A percentile compares a stretch with the other conserved stretches of the same genome.
These are phyloP conservation scores for Labrus mixtus DNA, from an alignment of 2,113 vertebrate species.

Conservation along the genomic window DNA sequence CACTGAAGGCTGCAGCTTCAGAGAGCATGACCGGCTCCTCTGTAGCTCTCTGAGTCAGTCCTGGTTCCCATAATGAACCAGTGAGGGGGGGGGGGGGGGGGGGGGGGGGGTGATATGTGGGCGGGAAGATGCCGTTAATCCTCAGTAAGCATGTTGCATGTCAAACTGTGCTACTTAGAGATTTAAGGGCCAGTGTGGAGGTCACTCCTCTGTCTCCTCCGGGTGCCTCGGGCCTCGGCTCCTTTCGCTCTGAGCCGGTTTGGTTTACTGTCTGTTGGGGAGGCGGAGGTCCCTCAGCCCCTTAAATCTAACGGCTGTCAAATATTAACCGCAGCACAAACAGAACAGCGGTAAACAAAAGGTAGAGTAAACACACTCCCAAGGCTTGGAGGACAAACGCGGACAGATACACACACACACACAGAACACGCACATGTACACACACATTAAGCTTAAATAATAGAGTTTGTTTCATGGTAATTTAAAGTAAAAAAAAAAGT, in stretches of 20 bases:
- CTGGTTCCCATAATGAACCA: slow-evolving; percentile 54
- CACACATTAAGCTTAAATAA: not conserved
- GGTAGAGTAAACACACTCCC: slow-evolving; percentile 74
- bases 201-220: slow-evolving; percentile 51
- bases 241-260: slow-evolving; percentile 27
- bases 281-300: slow-evolving; percentile 38
- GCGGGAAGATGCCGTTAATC: slow-evolving; percentile 63
- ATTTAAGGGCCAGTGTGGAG: slow-evolving; percentile 44
- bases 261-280: slow-evolving; percentile 42
- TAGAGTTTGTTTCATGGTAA: not conserved
- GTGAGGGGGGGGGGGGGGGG: slow-evolving; percentile 30
- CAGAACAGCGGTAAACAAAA: slow-evolving; percentile 74
- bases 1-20: slow-evolving; percentile 32
- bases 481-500: too few relatives aligned
- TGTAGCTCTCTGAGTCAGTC: slow-evolving; percentile 19
- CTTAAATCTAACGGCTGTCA: slow-evolving; percentile 69
- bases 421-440: not conserved
- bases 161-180: slow-evolving; percentile 45
- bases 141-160: slow-evolving; percentile 65
- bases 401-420: slow-evolving; percentile 2
- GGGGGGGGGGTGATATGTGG: slow-evolving; percentile 32
- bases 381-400: slow-evolving; percentile 51
- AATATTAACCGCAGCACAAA: slow-evolving; percentile 80
- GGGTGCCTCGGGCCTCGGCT: slow-evolving; percentile 25
- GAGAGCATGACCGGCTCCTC: slow-evolving; percentile 19